phyloP scores from a whole-genome alignment of 2,797 vertebrate species.

The Alauda arvensis region DNA sequence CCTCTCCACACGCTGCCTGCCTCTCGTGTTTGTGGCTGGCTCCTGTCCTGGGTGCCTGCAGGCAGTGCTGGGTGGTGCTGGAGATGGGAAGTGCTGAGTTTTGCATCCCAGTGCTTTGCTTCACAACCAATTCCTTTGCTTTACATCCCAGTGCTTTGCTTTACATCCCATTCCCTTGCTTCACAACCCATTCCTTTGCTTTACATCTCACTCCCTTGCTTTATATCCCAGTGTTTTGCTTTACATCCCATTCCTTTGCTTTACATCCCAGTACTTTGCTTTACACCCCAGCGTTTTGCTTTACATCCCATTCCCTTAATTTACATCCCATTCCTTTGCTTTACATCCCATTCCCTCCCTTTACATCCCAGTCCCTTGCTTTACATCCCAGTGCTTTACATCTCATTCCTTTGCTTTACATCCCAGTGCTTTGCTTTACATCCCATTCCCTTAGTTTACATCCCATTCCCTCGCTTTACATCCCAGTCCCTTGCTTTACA shows the following conservation, averaged over 20 bases:
- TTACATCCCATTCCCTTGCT: not conserved
- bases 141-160: not conserved
- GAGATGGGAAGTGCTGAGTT: not conserved
- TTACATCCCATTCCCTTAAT: not conserved
- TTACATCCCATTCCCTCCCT: not conserved
- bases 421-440: not conserved
- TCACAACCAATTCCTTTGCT: not conserved
- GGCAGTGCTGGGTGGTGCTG: rapidly evolving
- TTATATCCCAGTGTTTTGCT: not conserved
- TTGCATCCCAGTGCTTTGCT: not conserved
- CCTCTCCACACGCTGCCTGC: not conserved
- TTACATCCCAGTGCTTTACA: not conserved
- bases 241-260: not conserved
- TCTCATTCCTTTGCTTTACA: not conserved
- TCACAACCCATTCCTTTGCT: not conserved
- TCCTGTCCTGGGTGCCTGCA: not conserved
- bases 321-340: not conserved
- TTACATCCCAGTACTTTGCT: not conserved
- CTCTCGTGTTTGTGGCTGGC: not conserved
- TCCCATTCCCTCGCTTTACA: not conserved
- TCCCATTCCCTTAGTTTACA: not conserved
- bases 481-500: not conserved
- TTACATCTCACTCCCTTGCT: not conserved
- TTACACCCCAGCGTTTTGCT: not conserved
- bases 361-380: not conserved